phyloP scores from a whole-genome alignment of 2,888 invertebrate genomes.

The Hipparchia sbordonii region DNA sequence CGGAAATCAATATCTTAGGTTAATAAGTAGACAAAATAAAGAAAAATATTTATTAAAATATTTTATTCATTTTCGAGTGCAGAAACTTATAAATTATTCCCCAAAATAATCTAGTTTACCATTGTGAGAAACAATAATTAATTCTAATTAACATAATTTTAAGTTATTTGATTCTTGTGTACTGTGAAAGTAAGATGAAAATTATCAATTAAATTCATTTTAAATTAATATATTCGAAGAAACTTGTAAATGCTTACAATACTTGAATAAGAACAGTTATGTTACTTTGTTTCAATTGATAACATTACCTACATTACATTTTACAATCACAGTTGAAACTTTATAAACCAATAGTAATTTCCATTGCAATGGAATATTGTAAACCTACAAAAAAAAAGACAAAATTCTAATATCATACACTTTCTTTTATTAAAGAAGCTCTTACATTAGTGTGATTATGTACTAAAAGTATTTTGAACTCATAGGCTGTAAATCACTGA shows the following conservation, averaged over 20 bases:
- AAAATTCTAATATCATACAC: conserved; percentile 5
- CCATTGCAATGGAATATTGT: neutral
- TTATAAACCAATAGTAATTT: neutral
- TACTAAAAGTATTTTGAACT: conserved; percentile 29
- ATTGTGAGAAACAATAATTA: no score
- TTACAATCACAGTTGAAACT: neutral
- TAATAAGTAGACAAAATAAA: neutral
- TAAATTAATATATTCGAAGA: no score
- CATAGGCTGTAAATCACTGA: conserved; percentile 24
- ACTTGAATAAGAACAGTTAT: no score
- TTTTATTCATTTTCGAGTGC: conserved; percentile 55
- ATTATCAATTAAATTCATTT: neutral
- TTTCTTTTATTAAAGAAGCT: conserved; percentile 4
- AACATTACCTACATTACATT: neutral
- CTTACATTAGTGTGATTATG: conserved; percentile 11
- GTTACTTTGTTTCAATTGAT: conserved; percentile 7
- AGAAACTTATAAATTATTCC: conserved; percentile 37
- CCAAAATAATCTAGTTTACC: conserved; percentile 37
- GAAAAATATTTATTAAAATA: conserved; percentile 48
- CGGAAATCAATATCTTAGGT: neutral
- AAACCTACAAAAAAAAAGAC: conserved; percentile 1
- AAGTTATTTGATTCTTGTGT: neutral
- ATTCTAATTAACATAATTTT: no score
- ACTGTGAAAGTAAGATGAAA: neutral
- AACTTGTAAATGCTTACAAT: no score